phyloP scores from a whole-genome alignment of 37 sponge, comb jelly and placozoan species.

The Beroe ovata region DNA sequence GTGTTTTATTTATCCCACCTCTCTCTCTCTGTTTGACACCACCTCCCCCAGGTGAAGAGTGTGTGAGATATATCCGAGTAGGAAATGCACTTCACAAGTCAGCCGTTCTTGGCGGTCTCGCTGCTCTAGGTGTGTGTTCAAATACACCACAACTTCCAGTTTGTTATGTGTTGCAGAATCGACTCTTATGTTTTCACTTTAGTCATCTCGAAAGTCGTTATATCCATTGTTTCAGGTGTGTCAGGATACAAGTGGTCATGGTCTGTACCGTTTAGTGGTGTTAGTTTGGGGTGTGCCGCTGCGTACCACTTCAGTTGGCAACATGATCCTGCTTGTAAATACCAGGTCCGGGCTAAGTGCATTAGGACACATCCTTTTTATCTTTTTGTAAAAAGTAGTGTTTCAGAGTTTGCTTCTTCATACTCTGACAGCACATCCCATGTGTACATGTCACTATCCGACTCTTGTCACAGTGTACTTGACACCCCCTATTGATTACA shows the following conservation, averaged over 20 bases:
- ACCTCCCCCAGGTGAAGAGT: constrained; percentile 51
- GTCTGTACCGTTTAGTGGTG: constrained; percentile 33
- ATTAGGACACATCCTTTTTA: no score
- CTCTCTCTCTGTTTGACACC: neutral
- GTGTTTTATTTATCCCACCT: neutral
- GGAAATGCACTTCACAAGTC: constrained; percentile 59
- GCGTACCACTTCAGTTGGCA: constrained; percentile 67
- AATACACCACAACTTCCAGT: no score
- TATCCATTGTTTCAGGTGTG: constrained; percentile 12
- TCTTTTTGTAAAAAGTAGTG: no score
- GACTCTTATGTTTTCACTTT: no score
- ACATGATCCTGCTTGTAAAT: constrained; percentile 61
- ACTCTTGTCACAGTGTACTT: no score
- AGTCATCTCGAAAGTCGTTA: no score
- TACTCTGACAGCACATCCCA: no score
- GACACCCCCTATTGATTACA: no score
- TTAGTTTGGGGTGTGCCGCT: constrained; percentile 36
- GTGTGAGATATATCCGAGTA: constrained; percentile 59
- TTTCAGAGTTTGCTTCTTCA: no score
- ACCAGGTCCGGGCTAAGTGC: no score
- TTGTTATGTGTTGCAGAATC: no score
- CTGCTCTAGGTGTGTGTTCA: constrained; percentile 52
- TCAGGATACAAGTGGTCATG: constrained; percentile 3
- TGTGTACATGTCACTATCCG: no score
- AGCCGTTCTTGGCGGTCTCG: neutral